These are phyloP conservation scores for Ooceraea biroi DNA, from an alignment of 1,140 invertebrate species.

Conservation along the genomic window DNA sequence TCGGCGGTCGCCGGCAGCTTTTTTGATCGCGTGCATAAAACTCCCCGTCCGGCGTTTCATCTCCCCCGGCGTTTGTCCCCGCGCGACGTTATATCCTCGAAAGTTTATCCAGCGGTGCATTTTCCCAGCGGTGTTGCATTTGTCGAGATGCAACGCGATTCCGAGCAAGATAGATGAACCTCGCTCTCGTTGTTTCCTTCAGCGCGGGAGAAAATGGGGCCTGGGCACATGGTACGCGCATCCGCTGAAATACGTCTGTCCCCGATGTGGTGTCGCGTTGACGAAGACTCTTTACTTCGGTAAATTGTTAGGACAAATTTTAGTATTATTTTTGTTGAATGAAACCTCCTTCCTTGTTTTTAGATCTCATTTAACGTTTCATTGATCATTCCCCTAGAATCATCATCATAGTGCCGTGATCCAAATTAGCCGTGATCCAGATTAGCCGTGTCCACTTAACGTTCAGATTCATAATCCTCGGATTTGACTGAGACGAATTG, in stretches of 20 bases:
- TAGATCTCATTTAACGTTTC: slow-evolving; percentile 20
- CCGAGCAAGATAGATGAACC: slow-evolving; percentile 78
- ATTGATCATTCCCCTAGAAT: background rate
- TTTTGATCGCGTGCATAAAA: slow-evolving; percentile 64
- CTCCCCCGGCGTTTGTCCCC: slow-evolving; percentile 58
- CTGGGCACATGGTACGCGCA: slow-evolving; percentile 51
- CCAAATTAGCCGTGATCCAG: too few species aligned
- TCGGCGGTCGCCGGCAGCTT: slow-evolving; percentile 30
- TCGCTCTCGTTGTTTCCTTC: slow-evolving; percentile 57
- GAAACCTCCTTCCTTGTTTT: too few species aligned
- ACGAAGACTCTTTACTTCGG: background rate
- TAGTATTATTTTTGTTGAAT: too few species aligned
- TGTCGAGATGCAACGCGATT: slow-evolving; percentile 77
- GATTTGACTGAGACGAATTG: too few species aligned
- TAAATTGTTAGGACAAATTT: slow-evolving; percentile 18
- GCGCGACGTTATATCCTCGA: slow-evolving; percentile 47
- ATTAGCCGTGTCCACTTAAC: too few species aligned
- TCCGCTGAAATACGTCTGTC: slow-evolving; percentile 47
- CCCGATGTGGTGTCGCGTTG: slow-evolving; percentile 2
- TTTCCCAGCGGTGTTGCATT: slow-evolving; percentile 73
- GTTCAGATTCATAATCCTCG: too few species aligned
- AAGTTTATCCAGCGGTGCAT: slow-evolving; percentile 72
- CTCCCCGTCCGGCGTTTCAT: slow-evolving; percentile 33
- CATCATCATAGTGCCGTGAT: background rate
- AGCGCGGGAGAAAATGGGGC: slow-evolving; percentile 46